A percentile compares a stretch with the other conserved stretches of the same genome.
Evolutionary conservation across 2,797 vertebrate species (phyloP).

Genomic region (Aotus griseimembra): DNA sequence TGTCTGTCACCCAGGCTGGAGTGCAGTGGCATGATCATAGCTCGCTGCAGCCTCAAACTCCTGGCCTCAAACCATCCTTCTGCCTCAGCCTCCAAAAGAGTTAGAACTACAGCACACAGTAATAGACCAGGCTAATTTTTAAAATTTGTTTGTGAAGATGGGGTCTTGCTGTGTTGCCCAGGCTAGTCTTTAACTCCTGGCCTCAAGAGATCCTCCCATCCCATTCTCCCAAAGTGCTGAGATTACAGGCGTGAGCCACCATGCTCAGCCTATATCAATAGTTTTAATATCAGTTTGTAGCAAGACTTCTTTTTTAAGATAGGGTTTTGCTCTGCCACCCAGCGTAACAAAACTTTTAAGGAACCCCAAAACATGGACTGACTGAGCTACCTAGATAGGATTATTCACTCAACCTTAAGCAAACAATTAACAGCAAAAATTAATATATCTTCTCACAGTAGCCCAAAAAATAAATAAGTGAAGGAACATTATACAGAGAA

Average conservation of each 20-base stretch:
- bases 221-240: not conserved
- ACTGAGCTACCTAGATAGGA: not conserved
- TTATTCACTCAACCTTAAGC: not conserved
- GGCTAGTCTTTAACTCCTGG: not conserved
- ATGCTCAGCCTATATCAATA: not conserved
- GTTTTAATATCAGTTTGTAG: not conserved
- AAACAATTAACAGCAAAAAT: conserved; percentile 44
- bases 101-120: not conserved
- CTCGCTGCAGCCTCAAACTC: not conserved
- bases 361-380: not conserved
- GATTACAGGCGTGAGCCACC: not conserved
- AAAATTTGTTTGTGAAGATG: not conserved
- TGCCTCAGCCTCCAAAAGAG: not conserved
- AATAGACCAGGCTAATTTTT: not conserved
- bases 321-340: not conserved
- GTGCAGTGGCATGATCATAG: not conserved
- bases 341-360: not conserved
- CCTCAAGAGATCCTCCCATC: not conserved
- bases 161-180: not conserved
- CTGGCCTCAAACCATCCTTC: not conserved
- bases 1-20: not conserved
- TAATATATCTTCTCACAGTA: not conserved
- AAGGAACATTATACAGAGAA: not conserved
- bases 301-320: not conserved
- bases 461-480: not conserved